phyloP scores from a whole-genome alignment of 1,140 invertebrate species.

The Ceratina calcarata region DNA sequence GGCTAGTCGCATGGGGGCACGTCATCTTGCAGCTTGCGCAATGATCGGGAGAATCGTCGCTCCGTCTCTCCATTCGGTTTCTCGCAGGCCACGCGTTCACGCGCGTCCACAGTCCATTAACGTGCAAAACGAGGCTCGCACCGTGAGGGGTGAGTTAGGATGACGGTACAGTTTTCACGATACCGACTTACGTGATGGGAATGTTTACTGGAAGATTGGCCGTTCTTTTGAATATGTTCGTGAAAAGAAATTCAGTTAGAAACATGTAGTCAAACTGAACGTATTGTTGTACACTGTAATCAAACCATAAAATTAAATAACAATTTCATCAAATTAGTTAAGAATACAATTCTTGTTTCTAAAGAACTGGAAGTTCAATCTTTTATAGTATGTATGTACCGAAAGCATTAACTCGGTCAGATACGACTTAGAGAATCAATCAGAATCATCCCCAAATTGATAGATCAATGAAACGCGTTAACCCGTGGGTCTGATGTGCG shows the following conservation, averaged over 20 bases:
- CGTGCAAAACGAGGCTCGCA: constrained; percentile 15
- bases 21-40: constrained; percentile 72
- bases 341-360: too few species aligned
- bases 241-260: neutral
- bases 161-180: constrained; percentile 13
- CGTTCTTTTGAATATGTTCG: neutral
- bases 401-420: too few species aligned
- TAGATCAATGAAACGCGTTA: constrained; percentile 46
- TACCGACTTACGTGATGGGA: neutral
- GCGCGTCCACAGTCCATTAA: constrained; percentile 43
- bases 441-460: neutral
- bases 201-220: neutral
- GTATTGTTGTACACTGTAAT: too few species aligned
- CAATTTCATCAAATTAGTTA: too few species aligned
- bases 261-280: neutral
- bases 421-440: too few species aligned
- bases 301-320: too few species aligned
- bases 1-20: constrained; percentile 45
- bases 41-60: constrained; percentile 51
- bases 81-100: neutral
- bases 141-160: neutral
- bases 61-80: constrained; percentile 17
- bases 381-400: too few species aligned
- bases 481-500: constrained; percentile 60
- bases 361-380: too few species aligned